Percentiles rank a stretch among this genome's conserved stretches.
phyloP scores from a whole-genome alignment of 1,140 invertebrate species.

The Drosophila bocqueti region DNA sequence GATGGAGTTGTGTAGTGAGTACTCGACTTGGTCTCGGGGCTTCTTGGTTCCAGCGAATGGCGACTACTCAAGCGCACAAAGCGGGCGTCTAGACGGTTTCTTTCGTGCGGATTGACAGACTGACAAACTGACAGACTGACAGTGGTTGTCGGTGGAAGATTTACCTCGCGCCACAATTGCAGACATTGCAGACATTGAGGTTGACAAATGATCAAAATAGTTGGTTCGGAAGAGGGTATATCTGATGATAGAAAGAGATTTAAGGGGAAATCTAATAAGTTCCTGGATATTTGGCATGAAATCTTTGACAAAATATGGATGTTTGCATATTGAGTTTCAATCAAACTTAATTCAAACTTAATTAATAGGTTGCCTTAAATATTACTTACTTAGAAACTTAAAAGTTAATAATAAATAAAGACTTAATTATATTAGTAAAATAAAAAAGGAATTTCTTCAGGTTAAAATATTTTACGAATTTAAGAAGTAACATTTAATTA shows the following conservation, averaged over 20 bases:
- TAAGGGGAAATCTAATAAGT: not conserved
- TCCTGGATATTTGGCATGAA: no score
- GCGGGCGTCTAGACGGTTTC: constrained; percentile 36
- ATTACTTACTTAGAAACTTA: no score
- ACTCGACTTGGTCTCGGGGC: constrained; percentile 1
- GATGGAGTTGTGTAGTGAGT: not conserved
- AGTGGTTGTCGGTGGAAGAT: constrained; percentile 45
- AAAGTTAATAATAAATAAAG: no score
- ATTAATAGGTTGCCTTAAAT: not conserved
- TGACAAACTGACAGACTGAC: constrained; percentile 28
- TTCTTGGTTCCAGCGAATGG: constrained; percentile 45
- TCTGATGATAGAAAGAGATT: not conserved
- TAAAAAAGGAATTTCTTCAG: no score
- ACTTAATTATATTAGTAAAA: not conserved
- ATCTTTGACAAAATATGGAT: not conserved
- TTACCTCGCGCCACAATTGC: constrained; percentile 39
- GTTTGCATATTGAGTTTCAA: not conserved
- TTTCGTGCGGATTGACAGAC: constrained; percentile 37
- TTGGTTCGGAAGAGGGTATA: not conserved
- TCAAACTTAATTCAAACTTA: not conserved
- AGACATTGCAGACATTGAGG: constrained; percentile 40
- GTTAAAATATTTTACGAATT: not conserved
- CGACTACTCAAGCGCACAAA: constrained; percentile 50
- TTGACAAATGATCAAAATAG: constrained; percentile 33
- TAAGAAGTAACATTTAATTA: not conserved